A percentile compares a stretch with the other conserved stretches of the same genome.
Conservation (phyloP, 2,888 invertebrate species). For the Cylloceria caligata region DNA sequence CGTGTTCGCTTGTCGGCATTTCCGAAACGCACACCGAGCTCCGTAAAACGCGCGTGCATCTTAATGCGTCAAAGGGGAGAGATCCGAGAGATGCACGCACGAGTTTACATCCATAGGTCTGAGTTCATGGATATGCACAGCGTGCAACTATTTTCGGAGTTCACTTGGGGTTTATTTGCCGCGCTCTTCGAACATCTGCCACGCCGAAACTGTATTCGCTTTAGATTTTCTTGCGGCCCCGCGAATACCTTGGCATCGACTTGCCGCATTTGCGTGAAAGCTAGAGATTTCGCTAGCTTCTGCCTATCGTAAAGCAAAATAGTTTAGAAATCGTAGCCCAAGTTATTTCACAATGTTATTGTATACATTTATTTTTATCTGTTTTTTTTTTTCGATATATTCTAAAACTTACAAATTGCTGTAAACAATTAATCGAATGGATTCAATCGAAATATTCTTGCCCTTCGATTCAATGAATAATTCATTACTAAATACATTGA, state of each 20-base stretch:
- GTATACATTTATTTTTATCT: not conserved
- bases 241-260: constrained; percentile 57
- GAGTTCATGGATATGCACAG: constrained; percentile 27
- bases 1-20: constrained; percentile 54
- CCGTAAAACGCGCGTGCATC: constrained; percentile 46
- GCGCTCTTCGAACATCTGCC: constrained; percentile 62
- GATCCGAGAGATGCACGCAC: constrained; percentile 34
- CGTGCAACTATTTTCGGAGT: constrained; percentile 63
- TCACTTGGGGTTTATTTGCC: constrained; percentile 46
- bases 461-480: no score
- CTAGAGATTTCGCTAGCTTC: not conserved
- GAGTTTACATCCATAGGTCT: constrained; percentile 42
- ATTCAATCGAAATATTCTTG: no score
- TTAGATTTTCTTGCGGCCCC: constrained; percentile 54
- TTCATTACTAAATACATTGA: no score
- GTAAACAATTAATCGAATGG: no score
- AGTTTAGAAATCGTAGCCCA: not conserved
- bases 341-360: not conserved
- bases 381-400: not conserved
- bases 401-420: not conserved
- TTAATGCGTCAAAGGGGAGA: constrained; percentile 43
- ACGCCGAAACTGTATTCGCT: constrained; percentile 54
- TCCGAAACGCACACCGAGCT: constrained; percentile 34
- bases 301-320: not conserved
- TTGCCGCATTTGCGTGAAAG: constrained; percentile 3